Conservation (phyloP, 2,888 invertebrate species). For the Euplexia lucipara region DNA sequence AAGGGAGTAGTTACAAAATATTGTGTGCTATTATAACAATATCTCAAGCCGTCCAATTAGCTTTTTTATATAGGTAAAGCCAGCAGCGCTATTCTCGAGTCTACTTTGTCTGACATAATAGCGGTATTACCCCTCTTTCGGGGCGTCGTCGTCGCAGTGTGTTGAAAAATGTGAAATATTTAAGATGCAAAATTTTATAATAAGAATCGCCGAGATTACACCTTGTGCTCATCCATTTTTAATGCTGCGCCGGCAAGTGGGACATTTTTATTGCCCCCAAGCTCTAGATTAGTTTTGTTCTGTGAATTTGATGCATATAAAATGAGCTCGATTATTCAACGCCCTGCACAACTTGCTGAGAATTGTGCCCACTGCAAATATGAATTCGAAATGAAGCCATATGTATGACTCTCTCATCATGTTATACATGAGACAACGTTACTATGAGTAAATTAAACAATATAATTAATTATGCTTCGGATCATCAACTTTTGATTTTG, state of each 20-base stretch:
- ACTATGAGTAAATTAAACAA: neutral
- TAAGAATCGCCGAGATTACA: slow-evolving; percentile 89
- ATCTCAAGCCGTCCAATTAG: slow-evolving; percentile 67
- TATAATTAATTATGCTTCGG: neutral
- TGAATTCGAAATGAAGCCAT: slow-evolving; percentile 82
- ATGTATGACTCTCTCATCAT: slow-evolving; percentile 68
- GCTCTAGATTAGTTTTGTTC: slow-evolving; percentile 90
- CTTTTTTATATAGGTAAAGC: slow-evolving; percentile 68
- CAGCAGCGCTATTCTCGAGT: slow-evolving; percentile 68
- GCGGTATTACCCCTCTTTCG: slow-evolving; percentile 77
- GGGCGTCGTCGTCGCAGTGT: slow-evolving; percentile 76
- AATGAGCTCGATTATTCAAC: slow-evolving; percentile 90
- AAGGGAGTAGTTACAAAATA: slow-evolving; percentile 51
- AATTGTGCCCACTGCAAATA: slow-evolving; percentile 75
- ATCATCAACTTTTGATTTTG: no score
- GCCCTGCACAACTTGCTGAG: slow-evolving; percentile 80
- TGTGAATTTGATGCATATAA: slow-evolving; percentile 90
- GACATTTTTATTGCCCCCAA: slow-evolving; percentile 89
- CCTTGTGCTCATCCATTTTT: slow-evolving; percentile 89
- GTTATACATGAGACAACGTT: neutral
- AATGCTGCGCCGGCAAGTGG: slow-evolving; percentile 84
- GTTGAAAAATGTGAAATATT: slow-evolving; percentile 88
- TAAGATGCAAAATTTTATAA: slow-evolving; percentile 89
- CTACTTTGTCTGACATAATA: slow-evolving; percentile 80
- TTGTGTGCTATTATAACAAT: slow-evolving; percentile 65